Base-by-base conservation (phyloP, 2,797 vertebrate genomes). In the Mormyrops boulengeri region DNA sequence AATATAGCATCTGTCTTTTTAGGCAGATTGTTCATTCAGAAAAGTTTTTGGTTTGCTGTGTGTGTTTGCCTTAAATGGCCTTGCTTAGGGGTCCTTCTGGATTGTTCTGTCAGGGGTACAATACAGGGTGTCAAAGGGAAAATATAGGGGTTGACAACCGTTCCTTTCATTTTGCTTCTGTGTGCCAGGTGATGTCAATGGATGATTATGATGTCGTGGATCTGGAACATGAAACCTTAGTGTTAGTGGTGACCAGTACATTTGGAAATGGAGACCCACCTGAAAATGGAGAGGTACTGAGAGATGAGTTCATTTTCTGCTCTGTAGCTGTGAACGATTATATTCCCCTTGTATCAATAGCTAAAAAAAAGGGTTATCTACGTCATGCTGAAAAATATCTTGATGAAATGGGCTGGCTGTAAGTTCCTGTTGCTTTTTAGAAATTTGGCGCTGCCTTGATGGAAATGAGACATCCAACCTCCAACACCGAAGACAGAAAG, bases 391-490 rank as follows among this genome's bases (percentile, higher is more conserved):
- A 86, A 49, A 90, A 38, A 80, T 86, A 90, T 53, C 26, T 88
- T 77, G 60, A 89, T 80, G 53, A 88, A 90, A 80, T 50, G 19
- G 80, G 41, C 50, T 55, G 52, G 82, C 30, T 49, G 60, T 0
- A 22, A 14, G n/a, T 73, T 88, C 17, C 22, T 87, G 52, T 89
- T 69, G 47, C 19, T 80, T 87, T 38, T 92, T 77, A 99, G 99
- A 99, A 99, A 97, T 99, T 99, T 60, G 98, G 97, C 93, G 97
- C 95, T 0, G 97, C 97, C 0, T 93, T 99, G 90, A 99, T 99
- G 99, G 98, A 99, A 92, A 99, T 99, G 97, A 97, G 96, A 90
- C 98, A 99, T 91, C 98, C 98, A 73, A 98, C 98, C 89, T 97
- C 98, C 88, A 95, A 97, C 93, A 95, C 96, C 55, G 97, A 98